These are phyloP conservation scores for Ceratotherium simum DNA, from an alignment of 2,113 vertebrate genomes.

Conservation along the genomic window DNA sequence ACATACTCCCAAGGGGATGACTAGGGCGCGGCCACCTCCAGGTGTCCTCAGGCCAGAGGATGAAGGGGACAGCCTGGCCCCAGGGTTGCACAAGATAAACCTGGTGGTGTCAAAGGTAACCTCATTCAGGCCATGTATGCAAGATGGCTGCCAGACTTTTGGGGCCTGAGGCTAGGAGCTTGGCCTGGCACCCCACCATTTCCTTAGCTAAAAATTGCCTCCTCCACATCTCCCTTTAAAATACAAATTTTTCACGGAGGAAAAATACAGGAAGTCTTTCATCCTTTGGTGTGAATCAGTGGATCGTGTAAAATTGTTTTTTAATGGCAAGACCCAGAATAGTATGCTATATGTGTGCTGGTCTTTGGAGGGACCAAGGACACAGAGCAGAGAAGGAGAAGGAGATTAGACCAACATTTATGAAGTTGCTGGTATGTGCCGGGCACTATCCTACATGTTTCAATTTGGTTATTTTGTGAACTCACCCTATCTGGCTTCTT, in stretches of 20 bases:
- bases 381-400: not conserved
- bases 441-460: not conserved
- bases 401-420: not conserved
- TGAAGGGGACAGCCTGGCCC: not conserved
- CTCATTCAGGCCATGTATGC: rapidly evolving
- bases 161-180: not conserved
- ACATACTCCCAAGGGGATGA: not conserved
- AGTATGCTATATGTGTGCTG: not conserved
- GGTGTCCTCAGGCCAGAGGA: not conserved
- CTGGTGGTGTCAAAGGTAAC: constrained; percentile 51
- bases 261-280: not conserved
- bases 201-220: not conserved
- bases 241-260: not conserved
- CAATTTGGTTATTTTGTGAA: not conserved
- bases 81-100: constrained; percentile 52
- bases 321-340: not conserved
- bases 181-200: not conserved
- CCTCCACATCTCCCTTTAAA: not conserved
- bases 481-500: not conserved
- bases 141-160: not conserved
- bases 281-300: not conserved
- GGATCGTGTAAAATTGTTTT: not conserved
- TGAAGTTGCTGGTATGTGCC: not conserved
- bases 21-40: not conserved
- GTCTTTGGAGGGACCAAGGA: not conserved